Evolutionary conservation across 30 jellyfish, hydroid and myxozoan species (phyloP).

Genomic region (Aurelia sp.): DNA sequence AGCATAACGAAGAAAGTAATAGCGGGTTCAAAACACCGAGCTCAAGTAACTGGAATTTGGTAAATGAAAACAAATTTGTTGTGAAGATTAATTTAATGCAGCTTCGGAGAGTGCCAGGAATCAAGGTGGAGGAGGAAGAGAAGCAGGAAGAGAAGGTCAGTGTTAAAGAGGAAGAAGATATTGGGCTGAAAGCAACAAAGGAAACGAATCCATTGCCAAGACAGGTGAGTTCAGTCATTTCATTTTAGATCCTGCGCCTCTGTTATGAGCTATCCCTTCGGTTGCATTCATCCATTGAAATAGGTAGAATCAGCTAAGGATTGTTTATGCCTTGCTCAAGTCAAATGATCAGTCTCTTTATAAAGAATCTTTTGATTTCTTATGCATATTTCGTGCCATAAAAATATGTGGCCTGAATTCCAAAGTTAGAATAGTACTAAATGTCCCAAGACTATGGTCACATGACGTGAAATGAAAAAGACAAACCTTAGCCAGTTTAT

Average conservation of each 20-base stretch:
- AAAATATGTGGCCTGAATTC: too few relatives aligned
- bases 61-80: background rate
- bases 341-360: too few relatives aligned
- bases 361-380: too few relatives aligned
- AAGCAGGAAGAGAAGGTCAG: background rate
- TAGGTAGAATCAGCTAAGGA: too few relatives aligned
- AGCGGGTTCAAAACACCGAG: conserved; percentile 28
- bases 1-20: conserved; percentile 18
- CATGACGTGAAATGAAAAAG: too few relatives aligned
- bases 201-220: conserved; percentile 12
- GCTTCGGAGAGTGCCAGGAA: conserved; percentile 36
- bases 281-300: too few relatives aligned
- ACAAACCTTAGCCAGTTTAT: too few relatives aligned
- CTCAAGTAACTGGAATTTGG: background rate
- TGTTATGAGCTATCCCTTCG: too few relatives aligned
- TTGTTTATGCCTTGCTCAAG: too few relatives aligned
- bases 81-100: conserved; percentile 38
- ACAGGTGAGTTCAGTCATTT: conserved; percentile 21
- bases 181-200: background rate
- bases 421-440: too few relatives aligned
- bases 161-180: conserved; percentile 12
- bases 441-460: too few relatives aligned
- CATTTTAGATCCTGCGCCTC: background rate
- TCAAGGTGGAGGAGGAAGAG: conserved; percentile 5
- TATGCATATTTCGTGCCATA: too few relatives aligned